Base-by-base conservation (phyloP, 2,797 vertebrate genomes). In the Rhinatrema bivittatum region DNA sequence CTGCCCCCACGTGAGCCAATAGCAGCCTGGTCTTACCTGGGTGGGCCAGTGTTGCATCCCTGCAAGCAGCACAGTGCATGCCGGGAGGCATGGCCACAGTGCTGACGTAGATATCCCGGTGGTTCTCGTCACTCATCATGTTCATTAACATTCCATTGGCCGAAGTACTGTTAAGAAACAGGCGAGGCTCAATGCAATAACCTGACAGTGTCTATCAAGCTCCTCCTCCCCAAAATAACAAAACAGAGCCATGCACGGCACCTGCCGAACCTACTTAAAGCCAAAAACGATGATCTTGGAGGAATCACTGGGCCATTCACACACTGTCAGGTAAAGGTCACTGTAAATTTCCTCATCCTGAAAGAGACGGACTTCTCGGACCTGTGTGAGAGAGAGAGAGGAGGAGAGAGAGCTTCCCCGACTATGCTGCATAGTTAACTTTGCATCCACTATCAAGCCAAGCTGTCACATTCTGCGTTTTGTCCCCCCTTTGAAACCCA, bases 41-140 rank as follows among this genome's bases (percentile, higher is more conserved):
- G 24, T 78, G 81, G 3, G 85, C 70, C 12, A 65, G 53, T 9
- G 70, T 65, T 16, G 79, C 56, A 1, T 83, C 80, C 30, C 72
- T 82, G 74, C 91, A 96, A 39, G 78, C 65, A 0, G 84, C 50
- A 20, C 93, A 94, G 27, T 81, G 84, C 21, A 68, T 74, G 0
- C 74, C 60, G 0, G 91, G 82, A 0, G 93, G 93, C 74, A 89
- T 79, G 1, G 91, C 89, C 42, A 91, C 89, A 0, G 88, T 85
- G 48, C 91, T 95, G 57, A 97, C 86, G 61, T 94, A 95, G 56
- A 95, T 92, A 62, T 96, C 93, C 3, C 91, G 75, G 64, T 93
- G 91, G 60, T 97, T 95, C 68, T 97, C 92, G 4, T 94, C 91
- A 2, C 91, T 94, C 88, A 95, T 92, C 88, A 95, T 89, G 87